Evolutionary conservation across 1,140 invertebrate genomes (phyloP).

Genomic region (Nomia melanderi): DNA sequence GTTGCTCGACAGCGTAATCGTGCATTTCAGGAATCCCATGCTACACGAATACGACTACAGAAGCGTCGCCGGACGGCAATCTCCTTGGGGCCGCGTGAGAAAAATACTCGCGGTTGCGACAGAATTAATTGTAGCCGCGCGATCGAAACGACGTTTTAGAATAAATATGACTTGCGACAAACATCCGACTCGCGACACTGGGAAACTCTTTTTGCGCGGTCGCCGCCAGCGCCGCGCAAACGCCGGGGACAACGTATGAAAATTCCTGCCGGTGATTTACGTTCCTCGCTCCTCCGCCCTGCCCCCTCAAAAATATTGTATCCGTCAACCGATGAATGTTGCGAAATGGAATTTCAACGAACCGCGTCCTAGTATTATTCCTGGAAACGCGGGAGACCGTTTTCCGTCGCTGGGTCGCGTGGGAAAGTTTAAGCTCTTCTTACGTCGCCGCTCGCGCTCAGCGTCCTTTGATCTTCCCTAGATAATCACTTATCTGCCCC

Average conservation of each 20-base stretch:
- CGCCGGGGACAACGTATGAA: neutral
- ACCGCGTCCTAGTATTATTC: too few species aligned
- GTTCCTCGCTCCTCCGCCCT: neutral
- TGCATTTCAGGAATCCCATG: constrained; percentile 13
- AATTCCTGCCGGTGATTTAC: neutral
- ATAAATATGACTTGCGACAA: neutral
- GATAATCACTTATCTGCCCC: neutral
- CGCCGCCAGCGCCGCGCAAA: neutral
- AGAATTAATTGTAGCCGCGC: constrained; percentile 28
- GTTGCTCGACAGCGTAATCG: constrained; percentile 9
- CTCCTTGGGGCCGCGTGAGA: constrained; percentile 6
- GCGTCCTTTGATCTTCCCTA: neutral
- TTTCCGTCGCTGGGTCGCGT: neutral
- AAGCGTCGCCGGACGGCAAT: constrained; percentile 4
- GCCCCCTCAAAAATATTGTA: neutral
- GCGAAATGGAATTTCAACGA: too few species aligned
- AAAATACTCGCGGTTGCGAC: constrained; percentile 21
- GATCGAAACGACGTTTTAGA: constrained; percentile 22
- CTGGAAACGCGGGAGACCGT: too few species aligned
- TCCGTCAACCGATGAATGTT: neutral
- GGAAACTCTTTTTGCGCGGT: neutral
- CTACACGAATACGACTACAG: neutral
- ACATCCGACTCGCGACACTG: neutral
- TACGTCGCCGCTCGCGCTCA: neutral
- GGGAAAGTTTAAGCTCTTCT: neutral